Evolutionary conservation across 2,888 invertebrate genomes (phyloP), one percentile per base, ranked within the genome.

Genomic region (Notodonta dromedarius): DNA sequence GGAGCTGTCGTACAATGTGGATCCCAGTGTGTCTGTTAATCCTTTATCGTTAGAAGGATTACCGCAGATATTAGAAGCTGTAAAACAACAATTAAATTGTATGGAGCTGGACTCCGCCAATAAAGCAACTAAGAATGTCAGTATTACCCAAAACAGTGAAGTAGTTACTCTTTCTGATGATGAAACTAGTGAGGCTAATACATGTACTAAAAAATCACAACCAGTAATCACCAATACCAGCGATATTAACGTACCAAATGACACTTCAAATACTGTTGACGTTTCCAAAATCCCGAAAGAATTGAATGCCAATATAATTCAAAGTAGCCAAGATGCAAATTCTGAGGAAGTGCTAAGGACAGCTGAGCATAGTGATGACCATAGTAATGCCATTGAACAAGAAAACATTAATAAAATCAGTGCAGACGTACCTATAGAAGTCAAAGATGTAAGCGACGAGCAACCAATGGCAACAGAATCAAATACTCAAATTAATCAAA

Each of bases 51-150:
- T 86, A 39, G 61, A 65, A 7, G 16, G 60, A 7, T 48, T 88
- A 56, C 84, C 86, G 4, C 58, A 56, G 4, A 72, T 88, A 4
- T 60, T 88, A 60, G 61, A 67, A 14, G 63, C 76, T n/a, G 69
- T 88, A 7, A 79, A 84, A 68, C 58, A 77, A 58, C 77, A 85
- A 46, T 67, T 88, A 56, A 65, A 67, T n/a, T n/a, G 32, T 48
- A 39, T 14, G 40, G 39, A 53, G 5, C 50, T 4, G 5, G 40
- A 14, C 1, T 42, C 50, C 6, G 13, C 69, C 59, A 62, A 67
- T 6, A 58, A 61, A 57, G 67, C 69, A 53, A 51, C 51, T 1
- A 9, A 16, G 5, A 0, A 8, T 13, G 40, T 5, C 16, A 66
- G 58, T 58, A 61, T 61, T 16, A 61, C 62, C 51, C 57, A 57